Base-by-base conservation (phyloP, 2,113 vertebrate species). In the Corvus moneduloides region DNA sequence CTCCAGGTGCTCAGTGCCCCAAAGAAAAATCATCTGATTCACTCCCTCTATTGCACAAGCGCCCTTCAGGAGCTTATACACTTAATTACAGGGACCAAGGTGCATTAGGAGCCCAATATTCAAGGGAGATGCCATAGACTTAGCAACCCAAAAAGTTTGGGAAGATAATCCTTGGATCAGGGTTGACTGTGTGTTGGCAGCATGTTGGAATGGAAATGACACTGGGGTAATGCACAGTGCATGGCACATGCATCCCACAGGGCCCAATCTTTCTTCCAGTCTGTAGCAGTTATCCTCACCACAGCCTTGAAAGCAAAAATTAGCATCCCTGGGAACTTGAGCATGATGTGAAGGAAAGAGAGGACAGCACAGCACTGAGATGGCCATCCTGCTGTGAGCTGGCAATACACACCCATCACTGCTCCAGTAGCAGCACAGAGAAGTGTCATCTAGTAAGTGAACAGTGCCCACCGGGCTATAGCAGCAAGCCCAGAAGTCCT, bases 401-500 rank as follows among this genome's bases (percentile, higher is more conserved):
- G 59, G 66, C 56, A 87, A 16, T 4, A 35, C 14, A 51, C 27
- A 75, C 30, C 46, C 48, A 30, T 15, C 32, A 7, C 7, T 22
- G 26, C 55, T 54, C 51, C 41, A 43, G 13, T 13, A 7, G 43
- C 20, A 78, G 78, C 35, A 48, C 16, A 72, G 20, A 18, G 82
- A 68, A 62, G 4, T 16, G 11, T 54, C 10, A 35, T 3, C 74
- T 15, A 13, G 3, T 24, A 26, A 67, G 35, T 1, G 7, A 84
- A 1, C 11, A 6, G 69, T 7, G 6, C 21, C 41, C 32, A 48
- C 24, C 2, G 33, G 15, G 35, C 49, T 11, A 1, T 0, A 69
- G 84, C 72, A 61, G 20, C 39, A 80, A 44, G 58, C 33, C n/a
- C 21, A 55, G 71, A 33, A 83, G 35, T 19, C 10, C 0, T 0